Evolutionary conservation across 2,113 vertebrate species (phyloP).

Genomic region (Poicephalus meyeri): DNA sequence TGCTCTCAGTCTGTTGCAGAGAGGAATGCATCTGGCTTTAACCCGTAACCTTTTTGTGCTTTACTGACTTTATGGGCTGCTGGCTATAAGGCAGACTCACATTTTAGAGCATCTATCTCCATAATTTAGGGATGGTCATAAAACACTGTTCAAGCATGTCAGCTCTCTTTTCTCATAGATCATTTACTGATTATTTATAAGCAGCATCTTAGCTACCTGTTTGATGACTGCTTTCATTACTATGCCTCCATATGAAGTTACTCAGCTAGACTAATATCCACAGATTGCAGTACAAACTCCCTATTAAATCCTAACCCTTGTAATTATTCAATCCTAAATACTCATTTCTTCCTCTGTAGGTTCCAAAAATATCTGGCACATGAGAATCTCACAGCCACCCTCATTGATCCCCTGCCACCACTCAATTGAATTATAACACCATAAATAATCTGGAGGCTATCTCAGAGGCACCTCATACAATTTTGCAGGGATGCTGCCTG

Average conservation of each 20-base stretch:
- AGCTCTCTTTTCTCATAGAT: not conserved
- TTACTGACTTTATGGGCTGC: not conserved
- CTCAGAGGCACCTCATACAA: conserved; percentile 8
- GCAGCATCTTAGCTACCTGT: not conserved
- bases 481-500: conserved; percentile 37
- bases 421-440: conserved; percentile 57
- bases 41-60: not conserved
- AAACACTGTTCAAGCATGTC: not conserved
- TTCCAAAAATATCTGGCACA: conserved; percentile 13
- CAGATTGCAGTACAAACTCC: not conserved
- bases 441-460: conserved; percentile 52
- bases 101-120: not conserved
- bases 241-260: not conserved
- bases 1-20: not conserved
- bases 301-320: conserved; percentile 8
- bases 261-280: not conserved
- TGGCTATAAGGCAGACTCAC: not conserved
- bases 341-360: conserved; percentile 19
- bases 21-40: not conserved
- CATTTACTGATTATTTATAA: not conserved
- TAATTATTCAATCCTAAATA: conserved; percentile 56
- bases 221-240: not conserved
- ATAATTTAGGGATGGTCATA: not conserved
- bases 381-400: conserved; percentile 3
- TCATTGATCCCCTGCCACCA: conserved; percentile 19